Evolutionary conservation across 2,888 invertebrate genomes (phyloP).

Genomic region (Lepidochitona cinerea): DNA sequence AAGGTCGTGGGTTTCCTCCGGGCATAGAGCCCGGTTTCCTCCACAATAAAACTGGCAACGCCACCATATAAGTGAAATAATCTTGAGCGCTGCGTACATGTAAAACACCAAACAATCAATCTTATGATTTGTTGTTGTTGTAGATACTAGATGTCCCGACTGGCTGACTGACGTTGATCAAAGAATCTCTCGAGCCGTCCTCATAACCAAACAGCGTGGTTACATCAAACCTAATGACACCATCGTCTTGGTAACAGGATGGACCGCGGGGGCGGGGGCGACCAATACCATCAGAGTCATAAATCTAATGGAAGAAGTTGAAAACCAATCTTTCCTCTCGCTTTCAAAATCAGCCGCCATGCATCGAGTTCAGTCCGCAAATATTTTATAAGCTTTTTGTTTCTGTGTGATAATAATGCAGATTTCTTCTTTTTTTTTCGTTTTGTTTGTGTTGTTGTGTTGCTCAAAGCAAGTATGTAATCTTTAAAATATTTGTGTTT

Average conservation of each 20-base stretch:
- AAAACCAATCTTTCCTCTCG: background rate
- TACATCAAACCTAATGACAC: slow-evolving; percentile 88
- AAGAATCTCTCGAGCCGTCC: slow-evolving; percentile 44
- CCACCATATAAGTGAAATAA: too few relatives aligned
- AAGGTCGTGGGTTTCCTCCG: too few relatives aligned
- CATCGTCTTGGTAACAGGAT: slow-evolving; percentile 95
- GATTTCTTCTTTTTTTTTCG: too few relatives aligned
- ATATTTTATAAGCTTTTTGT: background rate
- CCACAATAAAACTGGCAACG: too few relatives aligned
- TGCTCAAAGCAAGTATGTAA: too few relatives aligned
- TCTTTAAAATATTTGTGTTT: too few relatives aligned
- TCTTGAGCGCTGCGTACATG: too few relatives aligned
- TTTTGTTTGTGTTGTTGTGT: too few relatives aligned
- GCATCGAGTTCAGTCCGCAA: background rate
- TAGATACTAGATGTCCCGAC: slow-evolving; percentile 33
- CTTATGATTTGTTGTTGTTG: slow-evolving; percentile 7
- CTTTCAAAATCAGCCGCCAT: background rate
- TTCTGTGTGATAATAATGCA: too few relatives aligned
- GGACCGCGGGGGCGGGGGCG: slow-evolving; percentile 94
- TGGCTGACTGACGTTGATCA: slow-evolving; percentile 57
- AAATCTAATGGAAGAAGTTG: slow-evolving; percentile 59
- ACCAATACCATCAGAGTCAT: slow-evolving; percentile 96
- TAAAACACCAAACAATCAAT: too few relatives aligned
- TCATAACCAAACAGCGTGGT: slow-evolving; percentile 84
- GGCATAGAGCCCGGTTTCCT: too few relatives aligned